Evolutionary conservation across 2,113 vertebrate species (phyloP), one percentile per base, ranked within the genome.

Genomic region (Rhinopomastus cyanomelas): DNA sequence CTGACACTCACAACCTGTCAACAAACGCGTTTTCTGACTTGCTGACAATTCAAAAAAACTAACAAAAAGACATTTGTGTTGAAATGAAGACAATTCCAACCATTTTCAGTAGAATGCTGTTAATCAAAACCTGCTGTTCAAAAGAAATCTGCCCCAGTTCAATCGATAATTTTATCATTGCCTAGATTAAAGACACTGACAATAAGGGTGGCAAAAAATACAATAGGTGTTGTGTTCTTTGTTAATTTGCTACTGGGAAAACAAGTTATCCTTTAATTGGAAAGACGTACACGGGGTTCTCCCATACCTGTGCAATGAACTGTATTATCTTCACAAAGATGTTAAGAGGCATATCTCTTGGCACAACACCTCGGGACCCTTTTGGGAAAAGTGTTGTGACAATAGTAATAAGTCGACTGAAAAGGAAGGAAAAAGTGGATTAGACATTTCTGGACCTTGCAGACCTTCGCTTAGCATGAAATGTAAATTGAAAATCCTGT

Each of bases 271-370:
- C 15, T 36, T 48, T 60, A 36, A 13, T 49, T 57, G 67, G 32
- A 83, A 84, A 74, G 26, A 57, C 3, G 48, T 1, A 61, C 15
- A 34, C 49, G 48, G 18, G 21, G 5, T 23, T 84, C 59, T 86
- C 25, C 46, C 77, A 80, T 96, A 98, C 99, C 99, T 99, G 99
- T 88, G 99, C 99, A 94, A 99, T 99, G 96, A 99, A 99, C 96
- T 99, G 99, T 96, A 99, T 99, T 85, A 99, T 99, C 96, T 99
- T 99, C 96, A 99, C 99, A 79, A 99, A 99, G 92, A 99, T 99
- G 92, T 99, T 99, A 23, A 99, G 98, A 42, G 99, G 99, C 98
- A 99, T 99, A 94, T 99, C 99, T 94, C 99, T 98, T 69, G 99
- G 99, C 23, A 99, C 98, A 32, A 99, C 99, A 61, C 98, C 99